Base-by-base conservation (phyloP, 2,113 vertebrate species). In the Crocuta crocuta region DNA sequence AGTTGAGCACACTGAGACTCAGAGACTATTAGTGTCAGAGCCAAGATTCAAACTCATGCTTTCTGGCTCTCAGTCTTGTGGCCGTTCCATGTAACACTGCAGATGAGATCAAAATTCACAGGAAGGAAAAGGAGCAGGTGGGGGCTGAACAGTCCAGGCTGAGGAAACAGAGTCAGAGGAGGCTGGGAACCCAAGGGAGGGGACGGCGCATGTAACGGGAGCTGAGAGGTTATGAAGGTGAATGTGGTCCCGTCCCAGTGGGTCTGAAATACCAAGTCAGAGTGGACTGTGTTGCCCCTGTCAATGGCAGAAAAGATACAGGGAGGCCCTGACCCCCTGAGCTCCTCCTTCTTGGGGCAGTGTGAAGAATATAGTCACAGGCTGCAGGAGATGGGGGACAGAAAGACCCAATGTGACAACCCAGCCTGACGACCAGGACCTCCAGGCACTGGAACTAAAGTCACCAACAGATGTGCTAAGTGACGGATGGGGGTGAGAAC, bases 401-500 rank as follows among this genome's bases (percentile, higher is more conserved):
- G 35, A 12, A n/a, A 24, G n/a, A 19, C 9, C 21, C 84, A 23
- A 1, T 11, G 13, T 23, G n/a, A 65, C 19, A 39, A 55, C 55
- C 66, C 11, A 28, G 43, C 17, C 16, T 53, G 12, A 78, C 16
- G 4, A 13, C 8, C 53, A 31, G 58, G 58, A 61, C 8, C 19
- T 61, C 58, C 58, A 61, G 58, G 21, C 58, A 9, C 58, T 58
- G 58, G 16, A 79, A 35, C 9, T 70, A 28, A 16, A 50, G 17
- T 53, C 53, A 55, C 53, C 31, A 68, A 31, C 0, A 16, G 84
- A 39, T 35, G 3, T 19, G 10, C 21, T 17, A 74, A 92, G 55
- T 9, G 48, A 23, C 63, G 70, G n/a, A 33, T 9, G 24, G 17
- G 10, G 2, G 31, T 0, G 6, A 48, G 1, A 2, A 1, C n/a